Evolutionary conservation across 1,140 invertebrate species (phyloP), one percentile per base, ranked within the genome.

Genomic region (Mesaphorura yosii): DNA sequence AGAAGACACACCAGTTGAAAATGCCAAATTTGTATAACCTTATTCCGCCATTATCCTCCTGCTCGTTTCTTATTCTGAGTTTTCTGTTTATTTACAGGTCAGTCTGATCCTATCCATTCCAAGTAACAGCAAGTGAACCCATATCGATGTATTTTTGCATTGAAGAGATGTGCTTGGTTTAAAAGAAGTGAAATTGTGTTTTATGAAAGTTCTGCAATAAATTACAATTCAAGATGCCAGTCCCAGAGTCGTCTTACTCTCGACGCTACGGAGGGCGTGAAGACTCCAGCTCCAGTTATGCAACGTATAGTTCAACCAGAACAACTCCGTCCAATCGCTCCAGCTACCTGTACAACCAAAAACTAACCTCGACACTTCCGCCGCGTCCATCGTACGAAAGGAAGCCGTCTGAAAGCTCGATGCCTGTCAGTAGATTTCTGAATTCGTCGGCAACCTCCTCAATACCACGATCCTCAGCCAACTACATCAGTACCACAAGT

Each of bases 161-260:
- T n/a, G n/a, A n/a, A n/a, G n/a, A n/a, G n/a, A n/a, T n/a, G n/a
- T n/a, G n/a, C n/a, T n/a, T n/a, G n/a, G n/a, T n/a, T n/a, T n/a
- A n/a, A n/a, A n/a, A n/a, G n/a, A n/a, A n/a, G n/a, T n/a, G n/a
- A n/a, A n/a, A n/a, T n/a, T n/a, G n/a, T n/a, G n/a, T n/a, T n/a
- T n/a, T n/a, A n/a, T n/a, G n/a, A n/a, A n/a, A n/a, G n/a, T n/a
- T n/a, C n/a, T n/a, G n/a, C n/a, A n/a, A n/a, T n/a, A n/a, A n/a
- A n/a, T n/a, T n/a, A n/a, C n/a, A n/a, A n/a, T n/a, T n/a, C 37
- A 59, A 31, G 22, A 62, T 62, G 60, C 60, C 60, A 34, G 60
- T 62, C 10, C 60, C 60, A 12, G 60, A 62, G 2, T 53, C 56
- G 5, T 58, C 53, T 29, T 37, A 34, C 15, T 27, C 51, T 17